phyloP scores from a whole-genome alignment of 2,888 invertebrate species.

The Tachystola acroxantha region DNA sequence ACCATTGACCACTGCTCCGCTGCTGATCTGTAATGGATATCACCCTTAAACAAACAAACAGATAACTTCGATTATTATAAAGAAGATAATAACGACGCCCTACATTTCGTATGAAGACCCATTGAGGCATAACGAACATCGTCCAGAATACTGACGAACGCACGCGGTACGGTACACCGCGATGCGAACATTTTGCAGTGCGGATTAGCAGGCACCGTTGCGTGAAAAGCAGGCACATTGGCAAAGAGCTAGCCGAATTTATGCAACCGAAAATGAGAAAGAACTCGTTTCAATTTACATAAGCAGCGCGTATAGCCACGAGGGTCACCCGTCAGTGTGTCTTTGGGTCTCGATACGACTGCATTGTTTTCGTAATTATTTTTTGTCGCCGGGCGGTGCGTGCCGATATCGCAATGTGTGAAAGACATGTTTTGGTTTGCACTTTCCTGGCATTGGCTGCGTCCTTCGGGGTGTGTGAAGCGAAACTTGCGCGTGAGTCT shows the following conservation, averaged over 20 bases:
- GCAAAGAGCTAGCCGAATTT: conserved; percentile 62
- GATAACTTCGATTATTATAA: no score
- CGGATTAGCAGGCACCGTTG: conserved; percentile 57
- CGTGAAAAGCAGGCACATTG: conserved; percentile 66
- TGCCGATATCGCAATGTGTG: conserved; percentile 46
- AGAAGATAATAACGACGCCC: conserved; percentile 6
- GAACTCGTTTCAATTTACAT: conserved; percentile 64
- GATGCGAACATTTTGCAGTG: conserved; percentile 39
- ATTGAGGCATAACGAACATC: no score
- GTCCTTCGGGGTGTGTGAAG: conserved; percentile 40
- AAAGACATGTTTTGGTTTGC: conserved; percentile 49
- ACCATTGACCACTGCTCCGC: no score
- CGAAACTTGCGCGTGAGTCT: conserved; percentile 63
- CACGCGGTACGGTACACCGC: conserved; percentile 1
- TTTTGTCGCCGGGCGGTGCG: conserved; percentile 17
- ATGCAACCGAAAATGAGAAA: conserved; percentile 70
- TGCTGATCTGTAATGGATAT: no score
- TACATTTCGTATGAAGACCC: neutral
- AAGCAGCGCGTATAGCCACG: conserved; percentile 38
- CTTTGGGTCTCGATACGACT: conserved; percentile 32
- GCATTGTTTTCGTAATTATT: conserved; percentile 23
- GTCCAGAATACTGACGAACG: neutral
- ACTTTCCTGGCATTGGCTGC: conserved; percentile 36
- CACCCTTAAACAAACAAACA: no score
- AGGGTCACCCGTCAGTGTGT: conserved; percentile 48